Percentiles rank a stretch among this genome's conserved stretches.
Conservation (phyloP, 92 coral and sea anemone species). For the Zoanthus sociatus region DNA sequence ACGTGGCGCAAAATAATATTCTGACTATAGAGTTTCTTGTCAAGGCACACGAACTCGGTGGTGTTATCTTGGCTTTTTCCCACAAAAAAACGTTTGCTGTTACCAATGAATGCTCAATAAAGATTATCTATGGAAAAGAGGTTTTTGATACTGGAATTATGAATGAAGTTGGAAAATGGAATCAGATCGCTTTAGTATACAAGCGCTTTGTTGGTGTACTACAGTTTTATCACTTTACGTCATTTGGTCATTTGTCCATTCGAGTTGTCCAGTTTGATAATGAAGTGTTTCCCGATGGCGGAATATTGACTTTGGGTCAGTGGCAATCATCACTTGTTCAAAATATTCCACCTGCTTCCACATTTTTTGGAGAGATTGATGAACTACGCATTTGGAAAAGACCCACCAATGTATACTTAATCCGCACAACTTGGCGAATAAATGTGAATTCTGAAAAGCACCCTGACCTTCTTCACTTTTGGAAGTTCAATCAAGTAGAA, state of each 20-base stretch:
- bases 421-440: constrained; percentile 61
- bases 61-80: constrained; percentile 63
- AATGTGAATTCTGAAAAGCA: constrained; percentile 49
- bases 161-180: constrained; percentile 57
- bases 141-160: constrained; percentile 51
- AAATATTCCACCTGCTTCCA: constrained; percentile 40
- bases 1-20: constrained; percentile 39
- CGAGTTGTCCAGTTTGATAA: constrained; percentile 51
- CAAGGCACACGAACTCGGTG: constrained; percentile 59
- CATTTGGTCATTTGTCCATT: constrained; percentile 49
- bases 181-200: constrained; percentile 67
- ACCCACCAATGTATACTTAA: constrained; percentile 50
- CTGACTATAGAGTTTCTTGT: constrained; percentile 69
- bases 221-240: constrained; percentile 62
- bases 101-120: constrained; percentile 49
- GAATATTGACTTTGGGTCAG: constrained; percentile 66
- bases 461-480: constrained; percentile 65
- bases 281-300: constrained; percentile 57
- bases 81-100: constrained; percentile 52
- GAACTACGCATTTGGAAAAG: constrained; percentile 76
- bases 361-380: constrained; percentile 64
- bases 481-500: constrained; percentile 73
- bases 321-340: constrained; percentile 64
- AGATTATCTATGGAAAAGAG: constrained; percentile 47
- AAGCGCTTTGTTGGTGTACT: constrained; percentile 40